Base-by-base conservation (phyloP, 2,888 invertebrate species). In the Drosophila limbata region DNA sequence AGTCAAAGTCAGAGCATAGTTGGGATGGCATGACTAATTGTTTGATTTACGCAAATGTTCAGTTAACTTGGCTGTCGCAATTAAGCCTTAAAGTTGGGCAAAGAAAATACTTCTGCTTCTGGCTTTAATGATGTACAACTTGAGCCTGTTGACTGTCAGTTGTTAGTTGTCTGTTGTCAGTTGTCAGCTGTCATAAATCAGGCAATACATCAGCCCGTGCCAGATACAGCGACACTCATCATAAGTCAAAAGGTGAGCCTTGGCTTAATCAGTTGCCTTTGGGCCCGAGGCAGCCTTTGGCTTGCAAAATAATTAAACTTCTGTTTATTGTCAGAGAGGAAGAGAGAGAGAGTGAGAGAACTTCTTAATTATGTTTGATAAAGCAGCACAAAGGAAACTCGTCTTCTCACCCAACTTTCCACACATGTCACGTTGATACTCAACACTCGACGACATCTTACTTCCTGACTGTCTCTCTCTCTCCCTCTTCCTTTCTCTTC, bases 161-260 rank as follows among this genome's bases (percentile, higher is more conserved):
- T 19, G 48, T 33, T 48, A 40, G 33, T 33, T 50, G 48, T 50
- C 48, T 19, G 48, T 33, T 48, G 72, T 67, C 68, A 61, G 69
- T 53, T 84, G 84, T 84, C 89, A 77, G 69, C 74, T 88, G 88
- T 83, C 87, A 85, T 78, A 76, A 78, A 59, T 78, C 74, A 71
- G 62, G 84, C 77, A 89, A 87, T 89, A 81, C 79, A 89, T 81
- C 81, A 81, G 64, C 5, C 52, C 51, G 55, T 52, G 64, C 55
- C 69, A 79, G 66, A 52, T 52, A 37, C 73, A 68, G 73, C 33
- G 40, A 56, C 64, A 73, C 60, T 63, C 71, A 55, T 89, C 89
- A 87, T 86, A 87, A 89, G 87, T 89, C 89, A 85, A 87, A 88
- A 85, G 89, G 89, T 84, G 87, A 84, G 81, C 80, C 76, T 73